These are phyloP conservation scores for Ceraclea dissimilis DNA, from an alignment of 2,888 invertebrate species.

Conservation along the genomic window DNA sequence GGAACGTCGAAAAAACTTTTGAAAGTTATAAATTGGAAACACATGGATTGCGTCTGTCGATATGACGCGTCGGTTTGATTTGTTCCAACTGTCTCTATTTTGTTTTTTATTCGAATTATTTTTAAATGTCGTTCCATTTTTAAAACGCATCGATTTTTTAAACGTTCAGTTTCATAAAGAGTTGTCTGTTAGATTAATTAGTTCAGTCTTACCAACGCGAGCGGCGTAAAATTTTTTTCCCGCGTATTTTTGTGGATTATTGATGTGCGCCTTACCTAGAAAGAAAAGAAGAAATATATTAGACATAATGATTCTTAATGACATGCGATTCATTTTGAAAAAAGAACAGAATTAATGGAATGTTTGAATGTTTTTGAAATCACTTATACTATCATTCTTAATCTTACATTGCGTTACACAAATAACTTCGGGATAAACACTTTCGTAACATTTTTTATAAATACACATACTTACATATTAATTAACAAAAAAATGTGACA, in stretches of 20 bases:
- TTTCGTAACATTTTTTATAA: too few species aligned
- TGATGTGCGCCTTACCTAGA: constrained; percentile 8
- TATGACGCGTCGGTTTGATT: background rate
- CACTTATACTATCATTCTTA: background rate
- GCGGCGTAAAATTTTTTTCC: background rate
- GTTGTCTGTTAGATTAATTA: background rate
- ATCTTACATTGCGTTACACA: background rate
- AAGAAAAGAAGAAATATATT: constrained; percentile 5
- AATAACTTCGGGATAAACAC: too few species aligned
- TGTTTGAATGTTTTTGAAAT: background rate
- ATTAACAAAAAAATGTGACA: too few species aligned
- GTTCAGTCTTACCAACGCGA: background rate
- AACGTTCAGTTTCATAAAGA: background rate
- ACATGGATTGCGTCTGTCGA: background rate
- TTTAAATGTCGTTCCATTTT: background rate
- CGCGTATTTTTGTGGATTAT: background rate
- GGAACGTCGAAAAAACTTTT: background rate
- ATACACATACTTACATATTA: too few species aligned
- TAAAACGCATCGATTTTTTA: constrained; percentile 2
- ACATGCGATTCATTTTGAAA: constrained; percentile 1
- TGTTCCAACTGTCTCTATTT: background rate
- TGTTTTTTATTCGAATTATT: background rate
- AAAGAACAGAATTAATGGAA: background rate
- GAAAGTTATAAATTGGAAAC: background rate
- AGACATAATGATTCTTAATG: constrained; percentile 1